A percentile compares a stretch with the other conserved stretches of the same genome.
phyloP scores from a whole-genome alignment of 2,888 invertebrate genomes.

The Pollenia angustigena region DNA sequence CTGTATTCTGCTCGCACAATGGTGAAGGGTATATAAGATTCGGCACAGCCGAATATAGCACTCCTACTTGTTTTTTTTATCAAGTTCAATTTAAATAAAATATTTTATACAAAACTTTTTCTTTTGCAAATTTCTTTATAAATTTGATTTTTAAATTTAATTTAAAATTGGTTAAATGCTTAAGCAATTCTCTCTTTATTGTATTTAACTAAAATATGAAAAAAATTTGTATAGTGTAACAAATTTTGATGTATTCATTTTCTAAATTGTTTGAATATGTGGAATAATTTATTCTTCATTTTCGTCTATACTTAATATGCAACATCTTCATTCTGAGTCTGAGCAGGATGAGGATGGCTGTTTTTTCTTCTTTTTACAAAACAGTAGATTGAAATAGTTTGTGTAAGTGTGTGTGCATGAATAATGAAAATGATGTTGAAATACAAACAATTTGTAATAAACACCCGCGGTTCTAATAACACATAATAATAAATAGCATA shows the following conservation, averaged over 20 bases:
- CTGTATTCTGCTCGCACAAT: no score
- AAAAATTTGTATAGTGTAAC: background rate
- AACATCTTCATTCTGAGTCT: slow-evolving; percentile 19
- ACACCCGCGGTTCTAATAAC: slow-evolving; percentile 68
- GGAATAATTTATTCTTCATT: slow-evolving; percentile 21
- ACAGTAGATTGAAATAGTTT: slow-evolving; percentile 17
- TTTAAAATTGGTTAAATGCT: background rate
- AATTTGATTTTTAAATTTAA: background rate
- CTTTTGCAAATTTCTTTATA: background rate
- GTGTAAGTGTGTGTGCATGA: background rate
- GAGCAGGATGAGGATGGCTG: background rate
- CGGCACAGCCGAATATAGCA: no score
- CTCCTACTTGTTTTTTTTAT: no score
- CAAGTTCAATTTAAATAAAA: no score
- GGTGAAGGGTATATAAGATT: no score
- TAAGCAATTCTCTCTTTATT: background rate
- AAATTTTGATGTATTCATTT: slow-evolving; percentile 29
- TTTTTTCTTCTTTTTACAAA: background rate
- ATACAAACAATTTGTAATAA: slow-evolving; percentile 59
- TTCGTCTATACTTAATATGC: background rate
- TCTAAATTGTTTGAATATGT: slow-evolving; percentile 2
- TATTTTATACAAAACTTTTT: no score
- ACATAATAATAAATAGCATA: slow-evolving; percentile 45
- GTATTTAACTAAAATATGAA: background rate
- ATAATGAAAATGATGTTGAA: slow-evolving; percentile 54